Conservation (phyloP, 2,113 vertebrate species). For the Oreochromis spilurus region DNA sequence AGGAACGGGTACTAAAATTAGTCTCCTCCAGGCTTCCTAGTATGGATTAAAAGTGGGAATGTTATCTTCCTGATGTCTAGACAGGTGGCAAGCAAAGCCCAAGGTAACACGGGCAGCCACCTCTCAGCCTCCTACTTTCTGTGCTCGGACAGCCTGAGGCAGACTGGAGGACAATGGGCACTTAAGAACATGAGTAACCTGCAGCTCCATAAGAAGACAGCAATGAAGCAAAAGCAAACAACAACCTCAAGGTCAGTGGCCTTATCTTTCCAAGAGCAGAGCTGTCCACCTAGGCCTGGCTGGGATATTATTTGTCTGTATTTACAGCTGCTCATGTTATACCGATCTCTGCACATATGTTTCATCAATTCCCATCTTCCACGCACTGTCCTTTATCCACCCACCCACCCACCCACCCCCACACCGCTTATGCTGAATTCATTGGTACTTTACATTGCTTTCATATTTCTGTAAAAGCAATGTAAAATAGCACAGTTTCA, state of each 20-base stretch:
- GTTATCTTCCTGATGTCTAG: slow-evolving; percentile 62
- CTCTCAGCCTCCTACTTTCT: slow-evolving; percentile 20
- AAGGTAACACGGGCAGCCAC: slow-evolving; percentile 22
- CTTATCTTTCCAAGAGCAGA: slow-evolving; percentile 25
- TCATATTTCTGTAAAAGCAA: too few species aligned
- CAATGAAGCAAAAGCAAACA: neutral
- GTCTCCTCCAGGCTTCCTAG: slow-evolving; percentile 28
- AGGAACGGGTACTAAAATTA: slow-evolving; percentile 12
- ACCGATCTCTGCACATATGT: slow-evolving; percentile 25
- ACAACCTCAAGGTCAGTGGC: slow-evolving; percentile 44
- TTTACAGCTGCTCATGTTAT: slow-evolving; percentile 10
- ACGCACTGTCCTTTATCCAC: neutral
- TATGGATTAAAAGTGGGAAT: slow-evolving; percentile 50
- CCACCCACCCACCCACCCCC: neutral
- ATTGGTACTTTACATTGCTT: neutral
- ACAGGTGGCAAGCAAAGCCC: slow-evolving; percentile 57
- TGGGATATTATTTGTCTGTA: slow-evolving; percentile 27
- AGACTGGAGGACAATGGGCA: slow-evolving; percentile 48
- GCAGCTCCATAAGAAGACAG: slow-evolving; percentile 11
- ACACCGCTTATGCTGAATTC: neutral
- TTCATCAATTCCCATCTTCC: neutral
- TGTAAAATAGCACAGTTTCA: neutral
- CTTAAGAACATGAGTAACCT: slow-evolving; percentile 43
- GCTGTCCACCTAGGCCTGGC: slow-evolving; percentile 15
- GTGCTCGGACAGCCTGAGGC: slow-evolving; percentile 17